Evolutionary conservation across 2,113 vertebrate species (phyloP), one percentile per base, ranked within the genome.

Genomic region (Planiliza haematocheilus): DNA sequence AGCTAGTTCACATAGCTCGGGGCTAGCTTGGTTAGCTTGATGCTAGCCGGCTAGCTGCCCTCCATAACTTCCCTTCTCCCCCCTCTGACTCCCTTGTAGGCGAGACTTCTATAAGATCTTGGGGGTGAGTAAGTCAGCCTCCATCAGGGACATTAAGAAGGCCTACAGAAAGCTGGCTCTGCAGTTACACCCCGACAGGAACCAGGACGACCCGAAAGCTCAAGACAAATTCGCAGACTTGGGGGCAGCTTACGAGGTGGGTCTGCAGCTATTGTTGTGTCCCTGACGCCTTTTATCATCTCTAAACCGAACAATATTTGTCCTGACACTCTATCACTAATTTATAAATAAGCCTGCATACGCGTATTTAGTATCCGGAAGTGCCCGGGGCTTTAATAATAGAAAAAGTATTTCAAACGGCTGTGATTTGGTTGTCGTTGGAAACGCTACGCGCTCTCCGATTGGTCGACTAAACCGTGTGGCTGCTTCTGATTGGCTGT

Each of bases 171-270:
- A 99, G 80, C 92, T 99, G 67, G 98, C 98, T 4, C 90, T 99
- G 16, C 97, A 99, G 90, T 89, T 99, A 14, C 98, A 99, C 74
- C 98, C 98, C 2, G 98, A 99, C 91, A 91, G 97, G 77, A 99
- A 99, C 64, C 98, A 88, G 1, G 98, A 99, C 76, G 98, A 99
- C 66, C 98, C 98, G 0, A 90, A 93, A 66, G 98, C 98, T 1
- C 95, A 96, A 48, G 97, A 99, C 85, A 99, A 97, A 83, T 99
- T 99, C 67, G 96, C 98, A 74, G 98, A 99, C 82, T 90, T 99
- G 39, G 98, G 98, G 4, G 96, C 98, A 51, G 98, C 98, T 62
- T 99, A 99, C 55, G 98, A 99, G 96, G 98, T 99, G 63, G 67
- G 92, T 52, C 6, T 21, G 9, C 58, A 45, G 10, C 10, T 37